These are phyloP conservation scores for Epistrophella euchroma DNA, from an alignment of 2,888 invertebrate genomes.

Conservation along the genomic window DNA sequence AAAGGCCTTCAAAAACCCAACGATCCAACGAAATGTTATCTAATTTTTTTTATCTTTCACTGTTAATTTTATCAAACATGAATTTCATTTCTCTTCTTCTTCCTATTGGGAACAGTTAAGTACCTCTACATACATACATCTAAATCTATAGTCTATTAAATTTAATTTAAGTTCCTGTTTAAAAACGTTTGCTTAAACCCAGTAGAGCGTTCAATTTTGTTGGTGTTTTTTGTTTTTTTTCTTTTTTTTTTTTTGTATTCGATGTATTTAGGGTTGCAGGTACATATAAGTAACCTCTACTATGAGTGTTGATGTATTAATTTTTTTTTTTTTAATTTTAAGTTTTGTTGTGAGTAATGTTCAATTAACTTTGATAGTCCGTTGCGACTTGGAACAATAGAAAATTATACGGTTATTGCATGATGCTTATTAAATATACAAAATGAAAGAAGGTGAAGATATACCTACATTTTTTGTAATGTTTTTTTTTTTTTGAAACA, in stretches of 20 bases:
- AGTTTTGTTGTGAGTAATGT: constrained; percentile 50
- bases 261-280: not conserved
- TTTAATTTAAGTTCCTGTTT: constrained; percentile 59
- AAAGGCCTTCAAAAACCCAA: constrained; percentile 3
- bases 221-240: too few relatives aligned
- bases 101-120: constrained; percentile 23
- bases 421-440: constrained; percentile 10
- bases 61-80: constrained; percentile 34
- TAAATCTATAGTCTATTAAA: constrained; percentile 42
- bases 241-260: constrained; percentile 6
- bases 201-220: constrained; percentile 68
- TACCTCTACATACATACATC: not conserved
- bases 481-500: constrained; percentile 5
- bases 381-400: constrained; percentile 57
- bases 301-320: not conserved
- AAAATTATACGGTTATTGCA: constrained; percentile 54
- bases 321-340: constrained; percentile 12
- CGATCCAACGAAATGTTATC: constrained; percentile 4
- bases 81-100: constrained; percentile 39
- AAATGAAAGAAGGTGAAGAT: constrained; percentile 38
- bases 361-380: constrained; percentile 65
- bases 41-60: not conserved
- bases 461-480: constrained; percentile 25
- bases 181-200: constrained; percentile 50
- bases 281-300: not conserved